A percentile compares a stretch with the other conserved stretches of the same genome.
Conservation (phyloP, 2,797 vertebrate genomes). For the Cirrhinus mrigala region DNA sequence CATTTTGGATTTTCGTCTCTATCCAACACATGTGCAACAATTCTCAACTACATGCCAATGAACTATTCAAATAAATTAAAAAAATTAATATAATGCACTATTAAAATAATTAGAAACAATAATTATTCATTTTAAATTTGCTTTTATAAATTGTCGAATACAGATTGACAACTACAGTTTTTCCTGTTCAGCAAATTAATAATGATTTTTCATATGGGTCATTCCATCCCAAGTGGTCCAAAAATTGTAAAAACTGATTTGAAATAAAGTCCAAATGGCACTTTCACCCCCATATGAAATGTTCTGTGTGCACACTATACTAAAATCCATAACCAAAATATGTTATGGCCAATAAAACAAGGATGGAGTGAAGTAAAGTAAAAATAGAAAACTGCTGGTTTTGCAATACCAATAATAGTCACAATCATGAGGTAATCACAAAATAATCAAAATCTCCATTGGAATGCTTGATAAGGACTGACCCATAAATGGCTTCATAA, state of each 20-base stretch:
- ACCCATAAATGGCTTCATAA: too few relatives aligned
- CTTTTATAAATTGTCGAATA: background rate
- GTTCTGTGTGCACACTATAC: background rate
- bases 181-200: background rate
- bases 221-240: background rate
- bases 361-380: too few relatives aligned
- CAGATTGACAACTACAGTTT: background rate
- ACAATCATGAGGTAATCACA: too few relatives aligned
- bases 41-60: background rate
- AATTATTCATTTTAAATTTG: background rate
- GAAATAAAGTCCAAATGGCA: too few relatives aligned
- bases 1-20: background rate
- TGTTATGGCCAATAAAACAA: background rate
- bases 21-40: background rate
- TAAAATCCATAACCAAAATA: background rate
- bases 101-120: background rate
- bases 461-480: too few relatives aligned
- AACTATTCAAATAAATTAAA: background rate
- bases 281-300: background rate
- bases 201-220: background rate
- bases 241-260: too few relatives aligned
- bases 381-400: too few relatives aligned
- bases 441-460: too few relatives aligned
- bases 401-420: too few relatives aligned
- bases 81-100: background rate